Percentiles rank a stretch among this genome's conserved stretches.
phyloP scores from a whole-genome alignment of 2,797 vertebrate genomes.

The Hoplostethus atlanticus region DNA sequence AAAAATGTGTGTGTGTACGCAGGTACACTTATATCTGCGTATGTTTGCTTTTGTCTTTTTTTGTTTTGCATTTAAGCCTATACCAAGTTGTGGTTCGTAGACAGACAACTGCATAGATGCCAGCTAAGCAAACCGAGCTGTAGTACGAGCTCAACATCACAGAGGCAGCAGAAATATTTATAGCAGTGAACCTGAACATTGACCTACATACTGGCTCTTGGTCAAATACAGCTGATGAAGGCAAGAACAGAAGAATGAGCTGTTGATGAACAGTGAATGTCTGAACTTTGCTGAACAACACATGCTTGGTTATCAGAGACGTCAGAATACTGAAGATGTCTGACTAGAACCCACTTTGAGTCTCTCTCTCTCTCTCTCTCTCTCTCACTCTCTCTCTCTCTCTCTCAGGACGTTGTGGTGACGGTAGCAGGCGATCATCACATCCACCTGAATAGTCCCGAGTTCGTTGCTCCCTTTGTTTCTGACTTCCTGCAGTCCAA shows the following conservation, averaged over 20 bases:
- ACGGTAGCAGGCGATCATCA: conserved; percentile 81
- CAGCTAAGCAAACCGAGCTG: conserved; percentile 14
- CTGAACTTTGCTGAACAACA: too few relatives aligned
- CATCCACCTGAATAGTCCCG: conserved; percentile 81
- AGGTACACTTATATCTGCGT: conserved; percentile 8
- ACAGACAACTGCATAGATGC: conserved; percentile 37
- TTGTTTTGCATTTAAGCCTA: conserved; percentile 35
- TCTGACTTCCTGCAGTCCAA: conserved; percentile 74
- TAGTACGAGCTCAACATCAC: conserved; percentile 27
- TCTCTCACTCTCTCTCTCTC: conserved; percentile 40
- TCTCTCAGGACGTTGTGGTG: conserved; percentile 69
- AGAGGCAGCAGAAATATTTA: conserved; percentile 42
- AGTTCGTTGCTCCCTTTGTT: conserved; percentile 67
- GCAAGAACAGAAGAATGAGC: conserved; percentile 6
- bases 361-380: conserved; percentile 50
- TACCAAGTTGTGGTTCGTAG: conserved; percentile 41
- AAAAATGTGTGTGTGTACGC: neutral
- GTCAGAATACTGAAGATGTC: neutral
- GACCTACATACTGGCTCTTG: conserved; percentile 58
- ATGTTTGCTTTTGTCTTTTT: conserved; percentile 39
- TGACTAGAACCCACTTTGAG: neutral
- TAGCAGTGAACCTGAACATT: conserved; percentile 42
- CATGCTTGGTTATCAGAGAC: neutral
- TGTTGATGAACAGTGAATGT: too few relatives aligned
- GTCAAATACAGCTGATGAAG: conserved; percentile 45